Evolutionary conservation across 92 coral and sea anemone species (phyloP), one percentile per base, ranked within the genome.

Genomic region (Plumapathes pennacea): DNA sequence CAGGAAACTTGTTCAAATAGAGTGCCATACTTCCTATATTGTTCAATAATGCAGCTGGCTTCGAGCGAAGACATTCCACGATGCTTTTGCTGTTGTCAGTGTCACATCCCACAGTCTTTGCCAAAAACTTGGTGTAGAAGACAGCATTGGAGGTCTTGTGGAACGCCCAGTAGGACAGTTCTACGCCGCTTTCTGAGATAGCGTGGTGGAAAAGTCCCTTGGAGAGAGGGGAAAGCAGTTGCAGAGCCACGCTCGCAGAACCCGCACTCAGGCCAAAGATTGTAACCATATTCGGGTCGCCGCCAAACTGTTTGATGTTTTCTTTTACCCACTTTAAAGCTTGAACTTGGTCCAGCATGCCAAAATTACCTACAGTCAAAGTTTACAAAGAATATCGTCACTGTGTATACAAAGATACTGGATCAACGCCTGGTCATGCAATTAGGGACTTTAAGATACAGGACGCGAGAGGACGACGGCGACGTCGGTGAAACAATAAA

Each of bases 211-310:
- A 77, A 33, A 87, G 85, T 1, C 86, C 86, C 65, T 77, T 25
- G 13, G 86, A 60, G 10, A 52, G 74, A 15, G 86, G 83, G 19
- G 96, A 87, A 55, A 87, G 64, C 5, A 72, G 25, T 2, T 66
- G 74, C 10, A 87, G 78, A 27, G 83, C 78, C 22, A 81, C 88
- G 33, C 88, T 81, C 22, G 83, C 67, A 1, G 78, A 82, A 11
- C 88, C 88, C 5, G 83, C 88, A 45, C 88, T 81, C 40, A 74
- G 83, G 10, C 88, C 88, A 61, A 74, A 81, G 74, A 81, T 74
- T 29, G 83, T 81, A 20, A 81, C 83, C 26, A 54, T 60, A 17
- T 67, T 47, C 4, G 83, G 83, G 36, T 81, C 83, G 28, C 88
- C 88, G 20, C 80, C 71, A 54, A 81, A 81, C 34, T 46, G 59